phyloP scores from a whole-genome alignment of 1,140 invertebrate genomes.

The Eueides isabella region DNA sequence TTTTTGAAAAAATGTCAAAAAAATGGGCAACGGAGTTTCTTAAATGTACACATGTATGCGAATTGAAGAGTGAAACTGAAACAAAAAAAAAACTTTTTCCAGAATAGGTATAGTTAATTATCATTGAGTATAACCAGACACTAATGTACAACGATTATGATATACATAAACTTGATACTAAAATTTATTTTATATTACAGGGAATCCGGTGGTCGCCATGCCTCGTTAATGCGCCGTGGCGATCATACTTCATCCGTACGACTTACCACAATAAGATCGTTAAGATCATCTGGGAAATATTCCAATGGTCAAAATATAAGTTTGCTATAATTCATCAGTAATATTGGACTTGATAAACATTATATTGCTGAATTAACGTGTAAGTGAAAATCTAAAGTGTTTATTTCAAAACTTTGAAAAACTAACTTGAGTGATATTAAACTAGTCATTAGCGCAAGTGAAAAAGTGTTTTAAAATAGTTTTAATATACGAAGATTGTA shows the following conservation, averaged over 20 bases:
- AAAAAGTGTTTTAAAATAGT: background rate
- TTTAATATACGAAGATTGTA: background rate
- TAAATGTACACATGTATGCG: too few species aligned
- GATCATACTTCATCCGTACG: slow-evolving; percentile 70
- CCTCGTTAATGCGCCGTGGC: slow-evolving; percentile 61
- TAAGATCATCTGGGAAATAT: slow-evolving; percentile 67
- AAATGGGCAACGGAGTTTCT: too few species aligned
- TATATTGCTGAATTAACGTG: slow-evolving; percentile 29
- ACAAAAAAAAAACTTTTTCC: too few species aligned
- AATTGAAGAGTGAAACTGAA: too few species aligned
- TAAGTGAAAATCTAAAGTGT: background rate
- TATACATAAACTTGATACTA: too few species aligned
- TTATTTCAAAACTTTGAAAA: background rate
- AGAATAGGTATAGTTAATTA: too few species aligned
- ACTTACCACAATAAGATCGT: slow-evolving; percentile 64
- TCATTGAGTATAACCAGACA: too few species aligned
- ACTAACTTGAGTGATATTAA: background rate
- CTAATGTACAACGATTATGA: too few species aligned
- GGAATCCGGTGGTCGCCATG: slow-evolving; percentile 67
- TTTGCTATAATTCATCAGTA: slow-evolving; percentile 59
- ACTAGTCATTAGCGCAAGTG: slow-evolving; percentile 35
- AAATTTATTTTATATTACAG: slow-evolving; percentile 47
- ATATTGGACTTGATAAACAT: background rate
- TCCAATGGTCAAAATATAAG: slow-evolving; percentile 69
- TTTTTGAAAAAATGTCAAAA: too few species aligned